Evolutionary conservation across 2,797 vertebrate species (phyloP), one percentile per base, ranked within the genome.

Genomic region (Spea hammondii): DNA sequence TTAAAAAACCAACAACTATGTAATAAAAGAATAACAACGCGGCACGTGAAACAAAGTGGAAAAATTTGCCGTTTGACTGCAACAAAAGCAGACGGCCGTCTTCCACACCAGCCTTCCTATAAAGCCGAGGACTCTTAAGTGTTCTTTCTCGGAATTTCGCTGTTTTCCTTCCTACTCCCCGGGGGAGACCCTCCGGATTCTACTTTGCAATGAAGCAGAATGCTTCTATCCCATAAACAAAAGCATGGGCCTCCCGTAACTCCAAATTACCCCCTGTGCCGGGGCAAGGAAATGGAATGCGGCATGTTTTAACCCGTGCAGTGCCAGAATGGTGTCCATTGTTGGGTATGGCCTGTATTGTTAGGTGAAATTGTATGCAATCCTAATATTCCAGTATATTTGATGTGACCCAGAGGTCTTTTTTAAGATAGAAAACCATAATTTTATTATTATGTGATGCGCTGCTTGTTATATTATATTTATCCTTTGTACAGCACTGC

Each of bases 91-190:
- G 9, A 13, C 4, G 11, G 9, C 46, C 8, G 65, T 5, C 65
- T 67, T 10, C 11, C n/a, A 49, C 64, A 1, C 17, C n/a, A 44
- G 14, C 5, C 60, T 17, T 12, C 53, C 11, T 45, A 55, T 70
- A 55, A 70, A 44, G 49, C 14, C 11, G 12, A 54, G 11, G 13
- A 4, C 10, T 46, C 12, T 72, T 55, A 57, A 72, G 44, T n/a
- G 68, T 46, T 6, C 50, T 17, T 70, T 57, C 55, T 62, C 49
- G 45, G 70, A 72, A 72, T 72, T 17, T 72, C 55, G 11, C 5
- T 72, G 70, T 72, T 62, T 62, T 72, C 4, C 53, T 71, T 71
- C 44, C 12, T 45, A 5, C 50, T 46, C 70, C 54, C 32, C 5
- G 9, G 49, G 70, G 44, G 45, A 54, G 10, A 69, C 14, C 55